Evolutionary conservation across 2,797 vertebrate species (phyloP).

Genomic region (Sebastes matsubarae): DNA sequence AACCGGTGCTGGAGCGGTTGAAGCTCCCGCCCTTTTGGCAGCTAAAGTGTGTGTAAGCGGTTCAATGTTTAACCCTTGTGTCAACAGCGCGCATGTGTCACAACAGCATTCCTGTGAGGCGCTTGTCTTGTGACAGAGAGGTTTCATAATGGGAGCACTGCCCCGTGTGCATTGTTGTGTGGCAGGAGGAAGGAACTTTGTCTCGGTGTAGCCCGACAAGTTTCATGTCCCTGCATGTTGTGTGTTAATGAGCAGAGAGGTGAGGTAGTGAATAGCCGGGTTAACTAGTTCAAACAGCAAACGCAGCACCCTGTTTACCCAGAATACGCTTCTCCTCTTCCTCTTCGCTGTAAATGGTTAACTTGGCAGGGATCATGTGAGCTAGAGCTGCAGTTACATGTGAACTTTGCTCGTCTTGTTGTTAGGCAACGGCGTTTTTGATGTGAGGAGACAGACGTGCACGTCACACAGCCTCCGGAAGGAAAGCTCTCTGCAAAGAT

Average conservation of each 20-base stretch:
- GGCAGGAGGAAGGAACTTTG: conserved; percentile 45
- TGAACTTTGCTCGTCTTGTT: conserved; percentile 68
- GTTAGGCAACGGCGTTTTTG: conserved; percentile 61
- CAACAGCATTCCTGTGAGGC: conserved; percentile 76
- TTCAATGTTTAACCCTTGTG: conserved; percentile 79
- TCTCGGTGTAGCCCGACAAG: conserved; percentile 22
- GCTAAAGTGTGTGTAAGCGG: conserved; percentile 41
- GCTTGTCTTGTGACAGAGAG: conserved; percentile 72
- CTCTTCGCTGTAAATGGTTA: conserved; percentile 72
- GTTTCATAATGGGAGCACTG: conserved; percentile 69
- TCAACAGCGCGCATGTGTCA: conserved; percentile 76
- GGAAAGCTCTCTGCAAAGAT: conserved; percentile 30
- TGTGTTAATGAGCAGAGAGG: conserved; percentile 47
- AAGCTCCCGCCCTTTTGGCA: conserved; percentile 70
- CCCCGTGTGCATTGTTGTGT: conserved; percentile 47
- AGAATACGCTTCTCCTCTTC: conserved; percentile 27
- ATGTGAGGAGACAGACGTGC: conserved; percentile 26
- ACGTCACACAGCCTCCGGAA: conserved; percentile 37
- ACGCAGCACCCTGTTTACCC: conserved; percentile 51
- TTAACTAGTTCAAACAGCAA: conserved; percentile 60
- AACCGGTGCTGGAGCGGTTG: conserved; percentile 58
- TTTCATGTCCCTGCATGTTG: conserved; percentile 67
- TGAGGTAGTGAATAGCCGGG: conserved; percentile 27
- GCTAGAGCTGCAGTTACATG: conserved; percentile 26
- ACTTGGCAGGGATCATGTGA: conserved; percentile 65